These are phyloP conservation scores for Tolmerus cingulatus DNA, from an alignment of 2,888 invertebrate species.

Conservation along the genomic window DNA sequence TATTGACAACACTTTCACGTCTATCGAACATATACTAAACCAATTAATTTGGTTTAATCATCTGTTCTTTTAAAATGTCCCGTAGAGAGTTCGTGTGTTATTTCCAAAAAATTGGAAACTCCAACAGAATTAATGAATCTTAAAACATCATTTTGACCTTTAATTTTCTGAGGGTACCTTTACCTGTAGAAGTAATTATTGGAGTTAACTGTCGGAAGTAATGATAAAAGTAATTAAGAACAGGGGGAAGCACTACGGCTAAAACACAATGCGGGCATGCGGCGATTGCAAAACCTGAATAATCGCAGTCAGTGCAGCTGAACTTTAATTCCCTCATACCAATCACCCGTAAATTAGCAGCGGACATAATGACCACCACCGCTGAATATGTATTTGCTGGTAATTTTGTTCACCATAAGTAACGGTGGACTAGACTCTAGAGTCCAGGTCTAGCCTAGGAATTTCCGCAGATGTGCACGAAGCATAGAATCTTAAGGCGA, in stretches of 20 bases:
- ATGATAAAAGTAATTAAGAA: neutral
- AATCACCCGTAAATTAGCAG: neutral
- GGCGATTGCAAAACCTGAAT: neutral
- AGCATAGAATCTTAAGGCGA: neutral
- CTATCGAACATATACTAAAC: too few species aligned
- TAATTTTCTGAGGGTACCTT: neutral
- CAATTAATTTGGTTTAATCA: too few species aligned
- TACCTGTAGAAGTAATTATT: neutral
- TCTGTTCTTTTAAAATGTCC: too few species aligned
- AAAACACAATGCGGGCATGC: neutral
- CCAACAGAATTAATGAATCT: neutral
- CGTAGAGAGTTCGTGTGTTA: neutral
- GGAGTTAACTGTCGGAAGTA: neutral
- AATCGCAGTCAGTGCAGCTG: neutral
- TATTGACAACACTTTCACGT: too few species aligned
- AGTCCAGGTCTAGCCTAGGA: neutral
- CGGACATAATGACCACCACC: neutral
- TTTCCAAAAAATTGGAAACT: neutral
- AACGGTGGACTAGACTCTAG: neutral
- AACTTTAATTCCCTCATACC: neutral
- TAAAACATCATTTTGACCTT: neutral
- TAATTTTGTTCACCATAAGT: neutral
- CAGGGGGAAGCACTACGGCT: neutral
- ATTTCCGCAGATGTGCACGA: neutral
- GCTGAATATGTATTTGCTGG: neutral